Base-by-base conservation (phyloP, 2,888 invertebrate species). In the Sphaerophoria rueppellii region DNA sequence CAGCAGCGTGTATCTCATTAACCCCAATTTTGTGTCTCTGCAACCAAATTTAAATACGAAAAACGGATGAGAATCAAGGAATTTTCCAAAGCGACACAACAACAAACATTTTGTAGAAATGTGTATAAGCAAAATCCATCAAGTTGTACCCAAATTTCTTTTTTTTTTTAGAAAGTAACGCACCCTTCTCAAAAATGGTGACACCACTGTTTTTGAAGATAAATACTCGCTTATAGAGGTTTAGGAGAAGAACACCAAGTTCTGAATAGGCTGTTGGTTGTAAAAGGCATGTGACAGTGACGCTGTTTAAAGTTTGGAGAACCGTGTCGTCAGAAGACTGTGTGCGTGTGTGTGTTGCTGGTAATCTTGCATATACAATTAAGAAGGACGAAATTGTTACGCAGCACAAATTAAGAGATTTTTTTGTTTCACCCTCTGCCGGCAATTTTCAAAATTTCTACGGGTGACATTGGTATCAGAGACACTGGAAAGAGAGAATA, bases 11-110 rank as follows among this genome's bases (percentile, higher is more conserved):
- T 85, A 85, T 85, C 85, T 85, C 80, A 85, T 85, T 85, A 85
- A 85, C 85, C 82, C 85, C 72, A 85, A 85, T 85, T 85, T 85
- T 76, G 80, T 80, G 80, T 80, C 79, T 73, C 73, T 77, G 73
- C 73, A 71, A 67, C 61, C 69, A 72, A 76, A 85, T 80, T 85
- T 82, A 80, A 85, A 85, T 85, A 60, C 77, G 48, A 69, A 61
- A 76, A 76, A 65, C 11, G 16, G 37, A 12, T 9, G 12, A 9
- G 65, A 65, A 50, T 63, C 67, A 57, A 52, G 11, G 40, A 57
- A 58, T 16, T 24, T 24, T 24, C 11, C 4, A 5, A 12, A 40
- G 24, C 5, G 40, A 16, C 58, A 48, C 34, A 58, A 40, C 34
- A 43, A 48, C 40, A n/a, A 65, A 24, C 24, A 24, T 24, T 24